These are phyloP conservation scores for Caenorhabditis briggsae DNA, from an alignment of 1,140 invertebrate species.

Conservation along the genomic window DNA sequence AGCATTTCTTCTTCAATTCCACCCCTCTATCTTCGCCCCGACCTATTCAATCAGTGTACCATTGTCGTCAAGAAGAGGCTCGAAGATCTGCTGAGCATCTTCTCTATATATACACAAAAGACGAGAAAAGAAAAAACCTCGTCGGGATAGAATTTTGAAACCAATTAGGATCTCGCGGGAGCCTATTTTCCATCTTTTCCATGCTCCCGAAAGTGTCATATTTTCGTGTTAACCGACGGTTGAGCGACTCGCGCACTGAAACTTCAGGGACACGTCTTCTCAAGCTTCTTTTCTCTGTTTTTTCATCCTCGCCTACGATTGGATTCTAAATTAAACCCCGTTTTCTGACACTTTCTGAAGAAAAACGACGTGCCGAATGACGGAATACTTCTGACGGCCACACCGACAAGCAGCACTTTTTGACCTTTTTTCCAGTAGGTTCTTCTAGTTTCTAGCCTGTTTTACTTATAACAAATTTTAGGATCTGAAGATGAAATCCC, in stretches of 20 bases:
- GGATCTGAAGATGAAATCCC: too few species aligned
- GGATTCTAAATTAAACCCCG: slow-evolving; percentile 40
- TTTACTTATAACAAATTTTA: too few species aligned
- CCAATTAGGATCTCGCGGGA: slow-evolving; percentile 46
- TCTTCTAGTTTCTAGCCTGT: not conserved
- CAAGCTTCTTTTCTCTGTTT: not conserved
- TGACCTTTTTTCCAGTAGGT: not conserved
- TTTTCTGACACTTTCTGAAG: slow-evolving; percentile 11
- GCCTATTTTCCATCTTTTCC: slow-evolving; percentile 38
- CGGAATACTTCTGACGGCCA: not conserved
- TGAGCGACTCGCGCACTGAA: slow-evolving; percentile 37
- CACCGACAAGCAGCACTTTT: not conserved
- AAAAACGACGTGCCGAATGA: slow-evolving; percentile 9
- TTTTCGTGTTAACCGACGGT: slow-evolving; percentile 51
- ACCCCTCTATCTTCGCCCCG: not conserved
- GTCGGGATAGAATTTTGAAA: slow-evolving; percentile 35
- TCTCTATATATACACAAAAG: not conserved
- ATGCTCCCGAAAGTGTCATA: slow-evolving; percentile 50
- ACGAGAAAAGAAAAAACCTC: not conserved
- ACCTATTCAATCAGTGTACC: slow-evolving; percentile 41
- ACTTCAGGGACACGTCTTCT: slow-evolving; percentile 43
- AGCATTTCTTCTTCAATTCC: not conserved
- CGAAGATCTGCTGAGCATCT: not conserved
- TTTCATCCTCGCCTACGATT: not conserved
- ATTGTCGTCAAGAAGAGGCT: slow-evolving; percentile 4